Conservation (phyloP, 2,888 invertebrate species). For the Xylophagus ater region DNA sequence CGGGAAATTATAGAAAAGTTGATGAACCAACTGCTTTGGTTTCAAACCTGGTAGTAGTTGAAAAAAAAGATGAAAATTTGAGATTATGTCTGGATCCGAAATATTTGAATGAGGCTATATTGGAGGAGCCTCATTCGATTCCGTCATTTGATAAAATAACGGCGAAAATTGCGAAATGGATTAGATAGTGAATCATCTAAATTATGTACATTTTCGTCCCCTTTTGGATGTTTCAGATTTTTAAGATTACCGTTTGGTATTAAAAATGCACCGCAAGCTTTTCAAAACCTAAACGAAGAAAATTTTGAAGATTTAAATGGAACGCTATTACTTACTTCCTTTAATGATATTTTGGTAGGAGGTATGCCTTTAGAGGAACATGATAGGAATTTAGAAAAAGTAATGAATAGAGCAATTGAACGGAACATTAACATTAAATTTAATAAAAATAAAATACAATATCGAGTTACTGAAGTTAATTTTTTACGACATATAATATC, state of each 20-base stretch:
- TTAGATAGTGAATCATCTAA: constrained; percentile 3
- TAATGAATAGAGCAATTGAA: too few species aligned
- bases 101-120: too few species aligned
- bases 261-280: constrained; percentile 12
- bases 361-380: constrained; percentile 6
- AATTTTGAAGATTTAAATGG: constrained; percentile 20
- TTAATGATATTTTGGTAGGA: constrained; percentile 10
- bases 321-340: constrained; percentile 5
- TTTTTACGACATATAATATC: constrained; percentile 16
- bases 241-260: constrained; percentile 11
- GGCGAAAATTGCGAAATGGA: constrained; percentile 10
- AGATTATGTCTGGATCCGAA: not conserved
- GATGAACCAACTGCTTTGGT: not conserved
- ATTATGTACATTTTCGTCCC: constrained; percentile 16
- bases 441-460: constrained; percentile 11
- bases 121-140: constrained; percentile 18
- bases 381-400: constrained; percentile 8
- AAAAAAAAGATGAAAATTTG: not conserved
- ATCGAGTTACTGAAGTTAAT: too few species aligned
- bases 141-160: constrained; percentile 20
- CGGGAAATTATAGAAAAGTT: too few species aligned
- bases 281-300: constrained; percentile 18
- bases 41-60: not conserved
- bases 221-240: constrained; percentile 12
- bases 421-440: constrained; percentile 2